Percentiles rank a stretch among this genome's conserved stretches.
phyloP scores from a whole-genome alignment of 2,113 vertebrate genomes.

The Aramus guarauna region DNA sequence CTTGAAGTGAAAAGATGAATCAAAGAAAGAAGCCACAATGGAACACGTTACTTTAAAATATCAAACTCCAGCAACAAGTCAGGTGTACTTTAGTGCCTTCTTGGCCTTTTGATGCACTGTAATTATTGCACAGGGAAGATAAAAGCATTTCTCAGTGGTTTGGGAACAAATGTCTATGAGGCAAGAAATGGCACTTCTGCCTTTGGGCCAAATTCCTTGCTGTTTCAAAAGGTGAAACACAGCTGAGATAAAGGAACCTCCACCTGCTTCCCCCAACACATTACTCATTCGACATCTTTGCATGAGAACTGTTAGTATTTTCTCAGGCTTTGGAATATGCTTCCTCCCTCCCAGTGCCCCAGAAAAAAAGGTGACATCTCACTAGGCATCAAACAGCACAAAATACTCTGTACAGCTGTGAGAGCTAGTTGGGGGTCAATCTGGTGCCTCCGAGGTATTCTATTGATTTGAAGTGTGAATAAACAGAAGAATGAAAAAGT shows the following conservation, averaged over 20 bases:
- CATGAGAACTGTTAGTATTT: not conserved
- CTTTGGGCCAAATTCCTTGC: conserved; percentile 11
- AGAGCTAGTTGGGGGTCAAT: not conserved
- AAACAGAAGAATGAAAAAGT: not conserved
- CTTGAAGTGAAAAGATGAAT: conserved; percentile 28
- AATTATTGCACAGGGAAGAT: conserved; percentile 47
- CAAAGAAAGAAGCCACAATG: not conserved
- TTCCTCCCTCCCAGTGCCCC: not conserved
- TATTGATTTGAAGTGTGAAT: not conserved
- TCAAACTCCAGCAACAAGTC: conserved; percentile 20
- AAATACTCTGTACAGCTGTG: not conserved
- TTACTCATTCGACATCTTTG: not conserved
- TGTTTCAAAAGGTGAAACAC: not conserved
- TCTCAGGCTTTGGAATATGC: not conserved
- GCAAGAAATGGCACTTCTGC: not conserved
- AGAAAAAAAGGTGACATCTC: not conserved
- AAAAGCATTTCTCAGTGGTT: conserved; percentile 37
- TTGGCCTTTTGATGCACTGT: conserved; percentile 43
- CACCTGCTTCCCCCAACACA: not conserved
- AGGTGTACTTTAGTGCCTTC: conserved; percentile 27
- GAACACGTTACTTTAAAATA: conserved; percentile 32
- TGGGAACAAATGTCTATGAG: conserved; percentile 7
- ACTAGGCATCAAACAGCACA: not conserved
- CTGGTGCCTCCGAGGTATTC: not conserved
- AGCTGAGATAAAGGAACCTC: not conserved